phyloP scores from a whole-genome alignment of 2,797 vertebrate genomes.

The Pseudotriccus pelzelni region DNA sequence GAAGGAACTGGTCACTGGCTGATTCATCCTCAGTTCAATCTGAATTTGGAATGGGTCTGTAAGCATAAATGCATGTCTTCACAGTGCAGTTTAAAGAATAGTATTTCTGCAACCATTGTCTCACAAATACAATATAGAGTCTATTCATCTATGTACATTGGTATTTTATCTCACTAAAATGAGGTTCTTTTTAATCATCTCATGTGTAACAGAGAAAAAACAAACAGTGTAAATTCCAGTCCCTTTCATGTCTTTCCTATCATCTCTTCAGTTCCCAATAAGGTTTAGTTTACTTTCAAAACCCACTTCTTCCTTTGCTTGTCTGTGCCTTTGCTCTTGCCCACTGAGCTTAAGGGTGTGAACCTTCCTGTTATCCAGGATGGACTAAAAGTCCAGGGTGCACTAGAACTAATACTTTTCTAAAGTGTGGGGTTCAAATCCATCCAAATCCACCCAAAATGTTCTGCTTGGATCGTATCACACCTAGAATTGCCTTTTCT shows the following conservation, averaged over 20 bases:
- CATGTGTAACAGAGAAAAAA: neutral
- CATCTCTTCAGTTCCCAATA: neutral
- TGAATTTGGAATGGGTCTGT: neutral
- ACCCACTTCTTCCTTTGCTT: neutral
- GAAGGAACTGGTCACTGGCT: neutral
- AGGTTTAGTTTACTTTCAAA: neutral
- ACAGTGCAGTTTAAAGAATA: neutral
- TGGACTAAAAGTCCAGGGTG: neutral
- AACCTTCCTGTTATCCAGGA: neutral
- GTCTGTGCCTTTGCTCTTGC: neutral
- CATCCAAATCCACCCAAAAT: neutral
- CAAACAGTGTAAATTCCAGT: neutral
- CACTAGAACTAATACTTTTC: neutral
- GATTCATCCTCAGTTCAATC: neutral
- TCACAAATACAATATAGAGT: neutral
- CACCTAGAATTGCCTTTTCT: neutral
- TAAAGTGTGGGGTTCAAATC: neutral
- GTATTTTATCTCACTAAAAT: neutral
- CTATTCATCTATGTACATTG: neutral
- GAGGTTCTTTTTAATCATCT: neutral
- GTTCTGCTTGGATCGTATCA: neutral
- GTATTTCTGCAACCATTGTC: neutral
- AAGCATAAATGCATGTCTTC: neutral
- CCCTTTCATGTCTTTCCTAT: neutral
- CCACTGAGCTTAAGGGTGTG: neutral